A percentile compares a stretch with the other conserved stretches of the same genome.
Conservation (phyloP, 2,797 vertebrate species). For the Pangasius macronema region DNA sequence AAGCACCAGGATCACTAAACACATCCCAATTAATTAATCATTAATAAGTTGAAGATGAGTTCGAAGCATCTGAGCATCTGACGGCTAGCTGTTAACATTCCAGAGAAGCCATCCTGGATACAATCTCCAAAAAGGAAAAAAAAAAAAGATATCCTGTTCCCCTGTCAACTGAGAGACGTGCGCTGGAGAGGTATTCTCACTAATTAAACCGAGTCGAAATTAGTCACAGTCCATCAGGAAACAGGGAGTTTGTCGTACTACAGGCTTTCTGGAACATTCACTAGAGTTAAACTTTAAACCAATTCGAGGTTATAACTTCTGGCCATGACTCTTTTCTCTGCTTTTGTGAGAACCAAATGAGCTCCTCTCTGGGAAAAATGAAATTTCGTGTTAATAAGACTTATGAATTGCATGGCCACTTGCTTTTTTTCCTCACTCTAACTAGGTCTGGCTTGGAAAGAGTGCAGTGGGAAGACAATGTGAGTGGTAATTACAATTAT, state of each 20-base stretch:
- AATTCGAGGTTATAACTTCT: slow-evolving; percentile 45
- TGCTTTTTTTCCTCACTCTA: not conserved
- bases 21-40: not conserved
- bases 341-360: slow-evolving; percentile 60
- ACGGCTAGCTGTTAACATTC: slow-evolving; percentile 8
- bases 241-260: slow-evolving; percentile 37
- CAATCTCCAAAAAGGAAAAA: slow-evolving; percentile 3
- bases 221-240: slow-evolving; percentile 58
- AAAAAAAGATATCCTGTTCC: not conserved
- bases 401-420: not conserved
- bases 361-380: slow-evolving; percentile 39
- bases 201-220: slow-evolving; percentile 59
- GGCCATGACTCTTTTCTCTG: slow-evolving; percentile 18
- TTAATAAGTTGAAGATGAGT: not conserved
- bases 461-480: slow-evolving; percentile 45
- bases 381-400: slow-evolving; percentile 63
- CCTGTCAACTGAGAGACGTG: slow-evolving; percentile 28
- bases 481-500: slow-evolving; percentile 78
- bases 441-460: not conserved
- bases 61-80: not conserved
- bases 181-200: slow-evolving; percentile 42
- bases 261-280: slow-evolving; percentile 36
- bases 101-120: slow-evolving; percentile 25
- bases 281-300: slow-evolving; percentile 44
- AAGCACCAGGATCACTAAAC: not conserved